Conservation (phyloP, 2,888 invertebrate species). For the Pegoplata infirma region DNA sequence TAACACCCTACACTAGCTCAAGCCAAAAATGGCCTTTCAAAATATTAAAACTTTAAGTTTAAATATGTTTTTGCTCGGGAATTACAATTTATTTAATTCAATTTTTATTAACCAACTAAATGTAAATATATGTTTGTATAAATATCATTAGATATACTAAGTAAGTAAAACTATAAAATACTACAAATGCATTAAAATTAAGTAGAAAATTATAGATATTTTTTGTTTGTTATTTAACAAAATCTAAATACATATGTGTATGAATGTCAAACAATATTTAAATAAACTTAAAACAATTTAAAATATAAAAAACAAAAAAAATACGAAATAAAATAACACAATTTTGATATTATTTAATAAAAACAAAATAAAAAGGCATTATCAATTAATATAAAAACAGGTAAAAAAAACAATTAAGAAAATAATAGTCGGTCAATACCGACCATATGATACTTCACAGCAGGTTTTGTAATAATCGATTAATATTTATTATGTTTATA, state of each 20-base stretch:
- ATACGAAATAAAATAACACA: conserved; percentile 13
- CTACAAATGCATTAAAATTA: conserved; percentile 28
- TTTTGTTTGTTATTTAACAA: not conserved
- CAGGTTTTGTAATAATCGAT: too few species aligned
- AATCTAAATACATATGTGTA: not conserved
- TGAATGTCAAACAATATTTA: not conserved
- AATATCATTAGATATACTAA: not conserved
- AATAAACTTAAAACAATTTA: too few species aligned
- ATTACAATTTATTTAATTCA: too few species aligned
- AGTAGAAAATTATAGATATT: not conserved
- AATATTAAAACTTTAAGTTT: too few species aligned
- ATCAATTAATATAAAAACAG: not conserved
- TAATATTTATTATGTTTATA: too few species aligned
- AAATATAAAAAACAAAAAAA: conserved; percentile 6
- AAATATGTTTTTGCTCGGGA: too few species aligned
- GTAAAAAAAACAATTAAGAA: conserved; percentile 19
- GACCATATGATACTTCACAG: too few species aligned
- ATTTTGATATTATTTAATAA: conserved; percentile 64
- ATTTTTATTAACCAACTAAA: too few species aligned
- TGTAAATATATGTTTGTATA: not conserved
- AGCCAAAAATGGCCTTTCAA: too few species aligned
- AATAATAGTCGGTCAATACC: too few species aligned
- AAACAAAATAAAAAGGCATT: conserved; percentile 20
- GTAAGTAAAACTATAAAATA: conserved; percentile 16
- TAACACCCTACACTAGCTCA: too few species aligned